Evolutionary conservation across 2,113 vertebrate species (phyloP), one percentile per base, ranked within the genome.

Genomic region (Odontophorus gujanensis): DNA sequence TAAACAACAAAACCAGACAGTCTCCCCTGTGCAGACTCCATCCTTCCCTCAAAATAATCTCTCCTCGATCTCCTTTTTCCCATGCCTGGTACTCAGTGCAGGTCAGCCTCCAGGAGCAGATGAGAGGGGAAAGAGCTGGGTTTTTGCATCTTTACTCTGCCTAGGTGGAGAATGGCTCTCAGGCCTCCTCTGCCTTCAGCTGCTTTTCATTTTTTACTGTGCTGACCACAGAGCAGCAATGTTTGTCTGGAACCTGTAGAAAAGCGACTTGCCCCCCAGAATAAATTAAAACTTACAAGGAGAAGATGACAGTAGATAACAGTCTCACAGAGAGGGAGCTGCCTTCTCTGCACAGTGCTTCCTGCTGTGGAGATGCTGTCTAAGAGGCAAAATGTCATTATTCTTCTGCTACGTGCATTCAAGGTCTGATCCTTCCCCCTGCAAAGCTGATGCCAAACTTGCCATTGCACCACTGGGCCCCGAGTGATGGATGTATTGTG

Each of bases 1-100:
- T 55, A 89, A 96, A 91, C 82, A 85, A 57, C 81, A 89, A 78
- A 87, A 93, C 15, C 36, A 85, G 66, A 65, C 45, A n/a, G 57
- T 62, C 58, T 91, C 34, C 47, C 51, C 57, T 42, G 18, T 7
- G 43, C 28, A 62, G 32, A n/a, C 59, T 65, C 68, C 63, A 68
- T 82, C 45, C 48, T 90, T 36, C 68, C 38, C 38, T 93, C 55
- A 51, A 58, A 92, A 67, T 24, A 68, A 65, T 51, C 61, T 58
- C 28, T 9, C 73, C 36, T 62, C 51, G 42, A 34, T 77, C 53
- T 59, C 59, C 34, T 66, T 59, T 14, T 59, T 87, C 61, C 78
- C 36, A 22, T 1, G 2, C 48, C 6, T 1, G 11, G 15, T 36
- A 36, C 43, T 38, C 17, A 2, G 62, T 66, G 51, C 40, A 62